Conservation (phyloP, 2,113 vertebrate genomes). For the Neogobius melanostomus region DNA sequence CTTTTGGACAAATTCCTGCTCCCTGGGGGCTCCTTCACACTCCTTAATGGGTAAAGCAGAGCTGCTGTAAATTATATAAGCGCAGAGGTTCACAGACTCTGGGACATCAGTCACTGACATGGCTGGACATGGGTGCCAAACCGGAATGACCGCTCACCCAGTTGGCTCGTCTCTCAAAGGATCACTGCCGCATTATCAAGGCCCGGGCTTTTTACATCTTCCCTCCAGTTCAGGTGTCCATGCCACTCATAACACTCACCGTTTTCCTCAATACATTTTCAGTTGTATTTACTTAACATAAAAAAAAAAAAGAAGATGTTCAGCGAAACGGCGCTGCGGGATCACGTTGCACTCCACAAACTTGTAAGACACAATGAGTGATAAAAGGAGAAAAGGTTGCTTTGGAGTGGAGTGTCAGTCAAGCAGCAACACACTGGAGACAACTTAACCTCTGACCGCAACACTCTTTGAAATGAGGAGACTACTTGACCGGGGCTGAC, state of each 20-base stretch:
- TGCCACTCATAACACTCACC: slow-evolving; percentile 40
- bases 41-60: slow-evolving; percentile 93
- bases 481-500: slow-evolving; percentile 78
- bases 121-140: slow-evolving; percentile 50
- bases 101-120: slow-evolving; percentile 87
- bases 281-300: slow-evolving; percentile 21
- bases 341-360: slow-evolving; percentile 79
- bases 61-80: slow-evolving; percentile 83
- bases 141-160: slow-evolving; percentile 40
- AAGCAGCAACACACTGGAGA: slow-evolving; percentile 81
- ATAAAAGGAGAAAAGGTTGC: slow-evolving; percentile 61
- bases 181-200: slow-evolving; percentile 60
- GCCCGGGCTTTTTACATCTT: slow-evolving; percentile 20
- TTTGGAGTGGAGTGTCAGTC: slow-evolving; percentile 74
- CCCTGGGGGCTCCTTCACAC: slow-evolving; percentile 84
- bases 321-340: slow-evolving; percentile 20
- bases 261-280: background rate
- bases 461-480: slow-evolving; percentile 80
- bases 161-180: slow-evolving; percentile 51
- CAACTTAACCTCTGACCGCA: slow-evolving; percentile 82
- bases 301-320: background rate
- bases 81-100: slow-evolving; percentile 74
- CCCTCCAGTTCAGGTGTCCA: slow-evolving; percentile 55
- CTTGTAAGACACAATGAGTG: slow-evolving; percentile 82
- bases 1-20: slow-evolving; percentile 75